A percentile compares a stretch with the other conserved stretches of the same genome.
Evolutionary conservation across 2,797 vertebrate genomes (phyloP).

Genomic region (Malurus splendens): DNA sequence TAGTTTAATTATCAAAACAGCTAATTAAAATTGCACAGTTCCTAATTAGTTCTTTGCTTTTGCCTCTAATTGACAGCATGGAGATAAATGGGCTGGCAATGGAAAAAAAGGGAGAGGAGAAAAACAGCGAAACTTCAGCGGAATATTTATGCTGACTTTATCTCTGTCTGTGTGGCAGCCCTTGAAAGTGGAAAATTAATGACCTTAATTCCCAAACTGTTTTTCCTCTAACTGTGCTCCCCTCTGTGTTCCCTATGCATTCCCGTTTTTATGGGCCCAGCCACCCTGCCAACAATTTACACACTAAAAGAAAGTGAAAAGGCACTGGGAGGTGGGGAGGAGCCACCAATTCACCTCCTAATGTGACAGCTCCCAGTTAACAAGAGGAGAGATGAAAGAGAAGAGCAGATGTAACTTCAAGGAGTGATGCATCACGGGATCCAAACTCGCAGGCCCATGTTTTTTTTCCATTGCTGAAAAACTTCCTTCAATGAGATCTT

Average conservation of each 20-base stretch:
- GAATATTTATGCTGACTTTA: conserved; percentile 99
- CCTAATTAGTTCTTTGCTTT: conserved; percentile 99
- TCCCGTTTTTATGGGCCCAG: conserved; percentile 89
- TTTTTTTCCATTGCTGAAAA: conserved; percentile 64
- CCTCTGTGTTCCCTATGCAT: conserved; percentile 87
- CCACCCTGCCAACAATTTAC: conserved; percentile 94
- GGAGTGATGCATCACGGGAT: conserved; percentile 95
- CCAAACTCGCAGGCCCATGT: conserved; percentile 70
- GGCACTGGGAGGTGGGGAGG: conserved; percentile 84
- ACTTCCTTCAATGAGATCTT: conserved; percentile 57
- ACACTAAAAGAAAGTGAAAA: conserved; percentile 82
- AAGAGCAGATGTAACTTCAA: conserved; percentile 97
- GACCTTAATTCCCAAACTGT: conserved; percentile 99
- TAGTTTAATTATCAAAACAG: conserved; percentile 99
- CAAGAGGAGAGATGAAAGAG: conserved; percentile 96
- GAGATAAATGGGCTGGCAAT: conserved; percentile 99
- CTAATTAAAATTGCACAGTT: conserved; percentile 99
- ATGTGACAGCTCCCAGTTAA: conserved; percentile 97
- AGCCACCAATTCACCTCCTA: conserved; percentile 89
- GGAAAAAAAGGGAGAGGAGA: conserved; percentile 88
- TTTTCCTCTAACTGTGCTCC: conserved; percentile 94
- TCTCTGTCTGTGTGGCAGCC: conserved; percentile 99
- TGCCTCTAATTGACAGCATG: conserved; percentile 99
- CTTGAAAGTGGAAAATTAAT: conserved; percentile 99
- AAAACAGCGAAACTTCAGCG: conserved; percentile 97